phyloP scores from a whole-genome alignment of 2,113 vertebrate species.

The Barnardius zonarius region DNA sequence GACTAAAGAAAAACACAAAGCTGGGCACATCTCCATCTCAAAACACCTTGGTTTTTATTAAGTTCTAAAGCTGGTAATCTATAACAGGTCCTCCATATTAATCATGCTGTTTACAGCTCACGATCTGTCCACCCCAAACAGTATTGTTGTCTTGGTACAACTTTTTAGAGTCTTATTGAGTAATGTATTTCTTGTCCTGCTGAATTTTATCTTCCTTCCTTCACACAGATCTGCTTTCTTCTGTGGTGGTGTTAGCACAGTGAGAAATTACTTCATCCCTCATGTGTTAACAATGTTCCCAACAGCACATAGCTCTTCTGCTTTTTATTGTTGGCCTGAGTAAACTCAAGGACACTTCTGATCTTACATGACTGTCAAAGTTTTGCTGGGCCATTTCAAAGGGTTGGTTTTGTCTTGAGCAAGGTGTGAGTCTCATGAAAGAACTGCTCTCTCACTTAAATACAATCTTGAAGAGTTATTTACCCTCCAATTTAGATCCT shows the following conservation, averaged over 20 bases:
- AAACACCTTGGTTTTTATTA: neutral
- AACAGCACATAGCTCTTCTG: neutral
- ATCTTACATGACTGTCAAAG: neutral
- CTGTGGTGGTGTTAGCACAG: neutral
- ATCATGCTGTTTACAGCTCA: neutral
- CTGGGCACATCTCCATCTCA: neutral
- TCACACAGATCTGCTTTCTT: neutral
- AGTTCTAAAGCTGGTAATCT: neutral
- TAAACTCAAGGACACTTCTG: neutral
- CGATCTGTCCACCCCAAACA: neutral
- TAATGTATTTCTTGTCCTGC: neutral
- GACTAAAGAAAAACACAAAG: neutral
- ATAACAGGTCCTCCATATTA: neutral
- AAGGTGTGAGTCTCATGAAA: neutral
- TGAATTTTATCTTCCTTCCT: neutral
- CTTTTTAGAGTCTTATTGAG: neutral
- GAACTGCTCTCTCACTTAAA: neutral
- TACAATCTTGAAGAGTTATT: neutral
- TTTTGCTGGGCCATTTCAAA: neutral
- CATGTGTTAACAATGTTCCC: neutral
- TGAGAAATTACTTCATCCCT: neutral
- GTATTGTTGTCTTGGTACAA: neutral
- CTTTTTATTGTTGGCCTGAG: neutral
- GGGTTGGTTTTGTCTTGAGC: neutral
- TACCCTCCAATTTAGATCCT: neutral